phyloP scores from a whole-genome alignment of 2,797 vertebrate species.

The Scolopax rusticola region DNA sequence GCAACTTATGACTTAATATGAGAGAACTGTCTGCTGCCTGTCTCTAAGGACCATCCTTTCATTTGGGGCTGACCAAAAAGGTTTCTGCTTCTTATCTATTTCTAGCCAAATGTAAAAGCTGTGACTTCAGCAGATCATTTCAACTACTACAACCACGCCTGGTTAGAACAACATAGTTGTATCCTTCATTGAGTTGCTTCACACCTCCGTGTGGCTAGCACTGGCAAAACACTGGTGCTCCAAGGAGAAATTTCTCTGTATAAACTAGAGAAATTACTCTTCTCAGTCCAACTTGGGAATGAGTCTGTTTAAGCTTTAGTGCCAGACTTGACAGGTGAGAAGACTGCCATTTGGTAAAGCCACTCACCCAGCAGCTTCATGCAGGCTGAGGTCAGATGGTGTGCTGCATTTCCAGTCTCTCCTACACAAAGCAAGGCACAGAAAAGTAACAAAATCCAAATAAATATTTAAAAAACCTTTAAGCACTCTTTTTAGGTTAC shows the following conservation, averaged over 20 bases:
- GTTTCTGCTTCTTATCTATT: background rate
- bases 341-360: background rate
- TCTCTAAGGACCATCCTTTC: background rate
- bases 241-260: background rate
- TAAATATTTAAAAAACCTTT: background rate
- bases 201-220: fast-evolving
- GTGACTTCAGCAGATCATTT: background rate
- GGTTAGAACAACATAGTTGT: fast-evolving
- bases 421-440: background rate
- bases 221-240: background rate
- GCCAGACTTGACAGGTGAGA: background rate
- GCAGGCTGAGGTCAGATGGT: background rate
- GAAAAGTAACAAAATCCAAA: background rate
- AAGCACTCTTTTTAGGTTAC: background rate
- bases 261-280: background rate
- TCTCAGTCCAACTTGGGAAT: background rate
- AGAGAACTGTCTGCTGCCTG: background rate
- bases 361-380: background rate
- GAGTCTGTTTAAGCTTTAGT: background rate
- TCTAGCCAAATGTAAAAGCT: background rate
- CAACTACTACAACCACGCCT: fast-evolving
- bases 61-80: background rate
- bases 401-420: background rate
- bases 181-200: background rate
- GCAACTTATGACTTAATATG: background rate